phyloP scores from a whole-genome alignment of 2,888 invertebrate genomes.

The Trimorus sp. region DNA sequence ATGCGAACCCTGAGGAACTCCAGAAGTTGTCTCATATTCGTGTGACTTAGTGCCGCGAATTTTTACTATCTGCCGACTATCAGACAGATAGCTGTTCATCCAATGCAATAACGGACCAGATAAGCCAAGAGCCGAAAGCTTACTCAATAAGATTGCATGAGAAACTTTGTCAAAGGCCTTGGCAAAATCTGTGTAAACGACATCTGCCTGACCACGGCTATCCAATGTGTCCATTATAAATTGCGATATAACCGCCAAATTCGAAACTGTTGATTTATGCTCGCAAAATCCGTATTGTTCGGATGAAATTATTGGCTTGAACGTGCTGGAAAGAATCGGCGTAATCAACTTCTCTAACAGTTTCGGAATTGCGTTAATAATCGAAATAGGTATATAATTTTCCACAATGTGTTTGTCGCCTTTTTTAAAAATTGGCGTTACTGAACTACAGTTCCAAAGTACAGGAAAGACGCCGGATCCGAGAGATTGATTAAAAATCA shows the following conservation, averaged over 20 bases:
- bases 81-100: background rate
- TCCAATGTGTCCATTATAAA: background rate
- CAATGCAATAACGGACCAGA: background rate
- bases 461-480: background rate
- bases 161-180: background rate
- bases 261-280: background rate
- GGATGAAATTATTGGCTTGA: background rate
- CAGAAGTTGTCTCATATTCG: background rate
- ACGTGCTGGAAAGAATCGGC: background rate
- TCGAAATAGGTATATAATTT: constrained; percentile 2
- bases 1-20: constrained; percentile 1
- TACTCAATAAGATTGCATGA: no score
- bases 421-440: background rate
- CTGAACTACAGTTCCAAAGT: background rate
- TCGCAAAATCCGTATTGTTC: constrained; percentile 1
- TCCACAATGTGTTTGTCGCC: background rate
- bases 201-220: background rate
- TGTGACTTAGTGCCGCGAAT: background rate
- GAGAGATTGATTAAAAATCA: background rate
- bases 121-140: background rate
- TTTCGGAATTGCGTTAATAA: background rate
- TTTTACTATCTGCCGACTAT: background rate
- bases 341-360: background rate
- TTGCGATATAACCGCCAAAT: background rate
- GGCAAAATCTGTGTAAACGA: no score